Evolutionary conservation across 1,140 invertebrate species (phyloP), one percentile per base, ranked within the genome.

Genomic region (Penaeus vannamei): DNA sequence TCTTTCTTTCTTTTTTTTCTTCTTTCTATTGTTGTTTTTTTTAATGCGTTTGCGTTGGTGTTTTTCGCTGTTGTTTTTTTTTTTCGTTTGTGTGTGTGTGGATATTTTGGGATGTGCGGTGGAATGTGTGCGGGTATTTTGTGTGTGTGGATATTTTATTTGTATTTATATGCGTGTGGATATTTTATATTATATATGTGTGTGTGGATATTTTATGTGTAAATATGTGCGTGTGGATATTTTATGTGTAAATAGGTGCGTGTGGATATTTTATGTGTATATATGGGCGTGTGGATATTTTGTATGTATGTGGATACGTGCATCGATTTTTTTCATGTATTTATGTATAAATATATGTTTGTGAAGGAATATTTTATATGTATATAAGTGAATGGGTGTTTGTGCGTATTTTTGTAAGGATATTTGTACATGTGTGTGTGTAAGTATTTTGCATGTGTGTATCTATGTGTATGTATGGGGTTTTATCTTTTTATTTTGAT

Each of bases 171-270:
- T 46, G 10, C 10, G 10, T 46, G 10, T 46, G 10, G 3, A 46
- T 46, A 46, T n/a, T n/a, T n/a, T n/a, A n/a, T n/a, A n/a, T n/a
- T 46, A 46, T 72, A 72, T 72, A 72, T 72, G 26, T 72, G 26
- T 72, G 5, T 72, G 26, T 72, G 26, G 22, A 72, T 72, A 72
- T 69, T n/a, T n/a, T 46, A 72, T 72, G 36, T 72, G n/a, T 72
- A 72, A 22, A 72, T 72, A 72, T 72, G n/a, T 72, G n/a, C n/a
- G n/a, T 72, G n/a, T 72, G n/a, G 17, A 72, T 72, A 72, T 72
- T 22, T 14, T 72, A 19, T n/a, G 12, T 19, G 8, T 32, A 72
- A 12, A n/a, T n/a, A 72, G 0, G 2, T n/a, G n/a, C 8, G n/a
- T 26, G 4, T 42, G 36, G 36, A 4, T 42, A 5, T 32, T 26